Base-by-base conservation (phyloP, 2,797 vertebrate species). In the Hydrophis major region DNA sequence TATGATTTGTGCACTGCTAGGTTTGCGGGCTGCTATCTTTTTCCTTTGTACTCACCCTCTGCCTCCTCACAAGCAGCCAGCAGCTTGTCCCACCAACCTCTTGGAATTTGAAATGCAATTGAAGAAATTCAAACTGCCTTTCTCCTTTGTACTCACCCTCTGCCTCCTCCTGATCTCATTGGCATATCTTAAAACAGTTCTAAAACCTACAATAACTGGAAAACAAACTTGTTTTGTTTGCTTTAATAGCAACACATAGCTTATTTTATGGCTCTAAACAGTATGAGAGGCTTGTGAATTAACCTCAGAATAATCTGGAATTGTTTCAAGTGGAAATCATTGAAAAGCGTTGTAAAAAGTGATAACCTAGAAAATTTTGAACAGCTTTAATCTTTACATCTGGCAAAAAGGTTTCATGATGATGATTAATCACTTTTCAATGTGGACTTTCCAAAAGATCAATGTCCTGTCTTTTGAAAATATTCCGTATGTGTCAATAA, bases 221-320 rank as follows among this genome's bases (percentile, higher is more conserved):
- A 78, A 53, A 47, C 25, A n/a, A 66, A 90, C 56, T 63, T 86
- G 94, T 18, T 92, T 83, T 94, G 32, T 92, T 56, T 57, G 78
- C 89, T 94, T 97, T 95, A 94, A 94, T 61, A 93, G 93, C 11
- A 94, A 88, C 88, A 95, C 53, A 83, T 37, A 47, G 11, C 25
- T 59, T 92, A 93, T 93, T 94, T 95, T 87, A 88, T 91, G 91
- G 37, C 37, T 88, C 59, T 93, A 74, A 95, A 95, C 86, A 94
- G 94, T 95, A 95, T 86, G 89, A 96, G 96, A 95, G 74, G 22
- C 42, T 86, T 69, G 92, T 37, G 87, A 96, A 95, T 95, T 95
- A 95, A 93, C 88, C 94, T 0, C 0, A 93, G 91, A 92, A 91
- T 59, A 93, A 93, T 93, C 90, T 95, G 86, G 87, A 93, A 92